These are phyloP conservation scores for Merops nubicus DNA, from an alignment of 2,113 vertebrate species.

Conservation along the genomic window DNA sequence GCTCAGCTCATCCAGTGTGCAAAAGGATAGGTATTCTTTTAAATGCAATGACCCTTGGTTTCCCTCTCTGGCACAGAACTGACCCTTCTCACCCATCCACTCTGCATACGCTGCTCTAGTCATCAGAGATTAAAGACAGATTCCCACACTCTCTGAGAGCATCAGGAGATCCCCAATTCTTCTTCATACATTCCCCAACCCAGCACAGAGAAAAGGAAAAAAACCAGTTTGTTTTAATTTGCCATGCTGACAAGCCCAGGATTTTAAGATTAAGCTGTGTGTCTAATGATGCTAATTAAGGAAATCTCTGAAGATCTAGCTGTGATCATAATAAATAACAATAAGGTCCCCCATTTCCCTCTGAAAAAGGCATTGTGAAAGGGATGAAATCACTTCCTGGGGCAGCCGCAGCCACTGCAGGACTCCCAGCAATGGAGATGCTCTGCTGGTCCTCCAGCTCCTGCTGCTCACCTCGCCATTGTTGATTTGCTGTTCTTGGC, in stretches of 20 bases:
- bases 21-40: not conserved
- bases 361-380: not conserved
- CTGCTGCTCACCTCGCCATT: not conserved
- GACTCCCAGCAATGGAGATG: not conserved
- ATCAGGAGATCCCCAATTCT: conserved; percentile 20
- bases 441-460: not conserved
- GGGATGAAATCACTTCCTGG: not conserved
- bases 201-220: not conserved
- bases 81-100: not conserved
- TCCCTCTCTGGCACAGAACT: not conserved
- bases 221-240: conserved; percentile 41
- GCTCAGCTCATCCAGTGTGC: not conserved
- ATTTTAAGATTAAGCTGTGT: conserved; percentile 68
- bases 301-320: conserved; percentile 54
- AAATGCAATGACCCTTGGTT: not conserved
- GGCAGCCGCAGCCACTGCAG: not conserved
- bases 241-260: conserved; percentile 45
- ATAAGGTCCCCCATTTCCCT: conserved; percentile 31
- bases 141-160: conserved; percentile 43
- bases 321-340: conserved; percentile 58
- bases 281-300: conserved; percentile 65
- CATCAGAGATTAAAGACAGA: conserved; percentile 43
- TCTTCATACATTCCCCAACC: not conserved
- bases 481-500: not conserved
- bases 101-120: not conserved